These are phyloP conservation scores for Agapornis canus DNA, from an alignment of 2,797 vertebrate species.

Conservation along the genomic window DNA sequence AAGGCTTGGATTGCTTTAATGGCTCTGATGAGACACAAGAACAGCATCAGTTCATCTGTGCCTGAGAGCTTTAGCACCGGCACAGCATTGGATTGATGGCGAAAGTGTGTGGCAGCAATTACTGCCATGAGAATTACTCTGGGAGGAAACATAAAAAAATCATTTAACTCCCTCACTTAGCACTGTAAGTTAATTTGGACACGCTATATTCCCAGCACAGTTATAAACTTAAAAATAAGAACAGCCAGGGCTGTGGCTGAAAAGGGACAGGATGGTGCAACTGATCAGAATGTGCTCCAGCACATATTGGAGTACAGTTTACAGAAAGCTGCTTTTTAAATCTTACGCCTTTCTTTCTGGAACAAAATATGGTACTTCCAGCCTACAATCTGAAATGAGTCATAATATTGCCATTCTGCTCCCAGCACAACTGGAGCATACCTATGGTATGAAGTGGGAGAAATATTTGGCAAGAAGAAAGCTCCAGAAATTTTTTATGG, in stretches of 20 bases:
- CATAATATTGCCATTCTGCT: constrained; percentile 45
- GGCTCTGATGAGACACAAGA: neutral
- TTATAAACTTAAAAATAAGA: constrained; percentile 25
- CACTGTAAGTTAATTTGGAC: constrained; percentile 40
- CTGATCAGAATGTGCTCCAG: neutral
- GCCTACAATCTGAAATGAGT: constrained; percentile 9
- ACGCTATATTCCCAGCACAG: neutral
- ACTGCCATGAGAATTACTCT: neutral
- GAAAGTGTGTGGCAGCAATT: constrained; percentile 17
- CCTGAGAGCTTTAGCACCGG: neutral
- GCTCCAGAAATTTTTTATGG: constrained; percentile 10
- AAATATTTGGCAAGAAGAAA: constrained; percentile 41
- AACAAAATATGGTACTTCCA: constrained; percentile 22
- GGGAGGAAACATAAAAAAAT: constrained; percentile 14
- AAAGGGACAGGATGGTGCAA: neutral
- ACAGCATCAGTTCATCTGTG: neutral
- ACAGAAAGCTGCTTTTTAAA: constrained; percentile 32
- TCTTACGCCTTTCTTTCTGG: constrained; percentile 25
- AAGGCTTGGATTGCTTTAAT: neutral
- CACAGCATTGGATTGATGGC: neutral
- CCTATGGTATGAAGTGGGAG: constrained; percentile 54
- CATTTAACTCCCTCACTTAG: neutral
- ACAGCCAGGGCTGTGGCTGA: neutral
- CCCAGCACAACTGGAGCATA: constrained; percentile 53
- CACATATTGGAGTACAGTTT: neutral